Base-by-base conservation (phyloP, 64 coral and sea anemone genomes). In the Platygyra sinensis region DNA sequence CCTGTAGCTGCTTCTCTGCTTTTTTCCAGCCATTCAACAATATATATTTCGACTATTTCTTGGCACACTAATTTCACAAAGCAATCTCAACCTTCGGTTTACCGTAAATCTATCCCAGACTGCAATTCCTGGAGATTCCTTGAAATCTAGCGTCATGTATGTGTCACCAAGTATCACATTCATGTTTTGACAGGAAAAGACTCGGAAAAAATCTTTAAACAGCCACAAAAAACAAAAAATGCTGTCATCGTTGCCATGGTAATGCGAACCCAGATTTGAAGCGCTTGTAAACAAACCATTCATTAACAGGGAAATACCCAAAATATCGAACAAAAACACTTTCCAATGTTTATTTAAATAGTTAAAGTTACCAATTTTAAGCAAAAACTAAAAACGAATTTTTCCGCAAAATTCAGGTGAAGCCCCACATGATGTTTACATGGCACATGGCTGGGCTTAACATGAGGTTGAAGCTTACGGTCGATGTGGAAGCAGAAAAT, bases 11-110 rank as follows among this genome's bases (percentile, higher is more conserved):
- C 78, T 90, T 90, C 89, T 82, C 59, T 90, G 78, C 64, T 49
- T 90, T 80, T 65, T 90, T 80, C 88, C 76, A 90, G 77, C 74
- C 88, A 90, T 90, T 90, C 57, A n/a, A 90, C 78, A 90, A 90
- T 30, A 82, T n/a, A 90, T 82, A 90, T 90, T 82, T 90, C 31
- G 10, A 71, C 78, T 82, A 72, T 32, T 79, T 59, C 33, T 74
- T 28, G 32, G 28, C 50, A 76, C 72, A 88, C 67, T 24, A 60
- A 38, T 27, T 31, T 22, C 19, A 76, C 13, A 67, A 59, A 60
- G 67, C 38, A 50, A 65, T 62, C 61, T 60, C 52, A 60, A 82
- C 52, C 22, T 61, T 82, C 61, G 79, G 52, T 76, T 76, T 82
- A 20, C 29, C 46, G 19, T 86, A 86, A 86, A 86, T 42, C 8